Evolutionary conservation across 2,888 invertebrate species (phyloP), one percentile per base, ranked within the genome.

Genomic region (Campoplex nolae): DNA sequence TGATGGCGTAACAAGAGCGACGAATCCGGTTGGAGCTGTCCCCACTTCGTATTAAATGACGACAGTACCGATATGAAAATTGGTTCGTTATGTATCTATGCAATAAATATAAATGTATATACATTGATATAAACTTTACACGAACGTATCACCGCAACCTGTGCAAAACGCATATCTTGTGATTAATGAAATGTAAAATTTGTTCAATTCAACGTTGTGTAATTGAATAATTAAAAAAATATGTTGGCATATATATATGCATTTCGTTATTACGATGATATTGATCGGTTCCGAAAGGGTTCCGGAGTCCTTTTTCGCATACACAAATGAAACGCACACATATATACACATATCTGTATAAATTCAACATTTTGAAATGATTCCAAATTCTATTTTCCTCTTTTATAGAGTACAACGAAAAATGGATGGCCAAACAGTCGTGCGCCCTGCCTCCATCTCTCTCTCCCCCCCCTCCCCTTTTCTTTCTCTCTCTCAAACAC

Each of bases 101-200:
- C 8, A 45, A 58, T 80, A 65, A 45, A 79, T 54, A 73, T 75
- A 65, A 38, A 58, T 68, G n/a, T 48, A 68, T n/a, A 38, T 28
- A 68, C 1, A 68, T 28, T 1, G 1, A 78, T 28, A 8, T 9
- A 28, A 62, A 58, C 28, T 56, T 8, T 62, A 56, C 7, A 56
- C 8, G 13, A 56, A 38, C 35, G 67, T 35, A 65, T 68, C 70
- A 56, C 51, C 62, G 71, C 54, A 76, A 65, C 86, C 80, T 42
- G 32, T 58, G 77, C 77, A 77, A 68, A 75, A 76, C 75, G 77
- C 75, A 70, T 83, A 79, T 84, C 73, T 82, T 54, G 70, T 70
- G 87, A 82, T 84, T 84, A 84, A 87, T 84, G 84, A 83, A 84
- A 87, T 76, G 84, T 87, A 79, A 87, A 84, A 84, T 87, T 78